A percentile compares a stretch with the other conserved stretches of the same genome.
Evolutionary conservation across 2,888 invertebrate species (phyloP).

Genomic region (Phyto melanocephala): DNA sequence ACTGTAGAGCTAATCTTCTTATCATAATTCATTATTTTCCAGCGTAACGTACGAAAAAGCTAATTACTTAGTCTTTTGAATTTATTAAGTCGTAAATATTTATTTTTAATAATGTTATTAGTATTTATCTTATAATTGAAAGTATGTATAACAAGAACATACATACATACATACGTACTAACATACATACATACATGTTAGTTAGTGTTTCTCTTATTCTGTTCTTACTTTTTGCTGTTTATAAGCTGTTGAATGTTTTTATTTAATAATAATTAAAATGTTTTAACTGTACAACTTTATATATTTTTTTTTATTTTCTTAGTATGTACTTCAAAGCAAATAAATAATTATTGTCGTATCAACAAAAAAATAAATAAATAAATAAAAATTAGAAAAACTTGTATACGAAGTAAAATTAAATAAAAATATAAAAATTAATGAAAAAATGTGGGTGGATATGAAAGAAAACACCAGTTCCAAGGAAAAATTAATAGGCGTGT

Average conservation of each 20-base stretch:
- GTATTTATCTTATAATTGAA: background rate
- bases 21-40: background rate
- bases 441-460: background rate
- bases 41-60: background rate
- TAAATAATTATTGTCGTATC: slow-evolving; percentile 18
- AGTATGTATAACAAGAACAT: background rate
- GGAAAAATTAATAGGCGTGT: background rate
- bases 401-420: background rate
- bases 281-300: background rate
- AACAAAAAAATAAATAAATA: background rate
- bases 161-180: background rate
- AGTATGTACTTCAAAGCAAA: no score
- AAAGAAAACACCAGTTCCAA: background rate
- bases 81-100: slow-evolving; percentile 9
- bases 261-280: slow-evolving; percentile 38
- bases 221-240: background rate
- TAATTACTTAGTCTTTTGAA: slow-evolving; percentile 5
- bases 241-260: slow-evolving; percentile 7
- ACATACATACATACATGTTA: background rate
- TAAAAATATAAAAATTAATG: background rate
- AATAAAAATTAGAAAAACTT: background rate
- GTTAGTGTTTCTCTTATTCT: background rate
- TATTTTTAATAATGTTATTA: background rate
- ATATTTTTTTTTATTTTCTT: background rate
- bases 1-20: background rate